A percentile compares a stretch with the other conserved stretches of the same genome.
Conservation (phyloP, 2,113 vertebrate genomes). For the Prunella fulvescens region DNA sequence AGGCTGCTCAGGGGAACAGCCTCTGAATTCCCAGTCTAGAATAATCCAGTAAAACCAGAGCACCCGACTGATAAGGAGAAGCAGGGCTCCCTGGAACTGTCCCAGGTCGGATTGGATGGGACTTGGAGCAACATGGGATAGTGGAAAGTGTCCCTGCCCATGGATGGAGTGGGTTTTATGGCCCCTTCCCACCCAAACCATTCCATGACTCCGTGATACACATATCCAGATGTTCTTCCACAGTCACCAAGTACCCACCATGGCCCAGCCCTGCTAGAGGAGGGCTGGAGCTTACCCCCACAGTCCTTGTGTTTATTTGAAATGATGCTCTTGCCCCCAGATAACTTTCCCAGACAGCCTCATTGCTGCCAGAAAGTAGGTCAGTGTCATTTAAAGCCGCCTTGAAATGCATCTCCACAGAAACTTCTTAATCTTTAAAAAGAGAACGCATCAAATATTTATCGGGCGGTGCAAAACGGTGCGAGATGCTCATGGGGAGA, state of each 20-base stretch:
- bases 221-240: not conserved
- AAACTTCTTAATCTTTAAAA: conserved; percentile 59
- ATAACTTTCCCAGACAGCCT: not conserved
- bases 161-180: not conserved
- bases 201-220: not conserved
- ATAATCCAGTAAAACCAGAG: not conserved
- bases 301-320: not conserved
- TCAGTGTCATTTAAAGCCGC: conserved; percentile 52
- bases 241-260: not conserved
- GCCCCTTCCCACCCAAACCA: not conserved
- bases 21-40: not conserved
- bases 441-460: conserved; percentile 48
- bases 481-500: not conserved
- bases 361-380: conserved; percentile 34
- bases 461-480: not conserved
- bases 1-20: not conserved
- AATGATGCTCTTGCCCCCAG: not conserved
- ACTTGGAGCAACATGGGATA: not conserved
- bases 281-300: not conserved
- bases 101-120: fast-evolving
- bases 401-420: conserved; percentile 40
- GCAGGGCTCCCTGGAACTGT: not conserved
- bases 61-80: not conserved
- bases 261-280: not conserved
- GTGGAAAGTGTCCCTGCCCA: not conserved